phyloP scores from a whole-genome alignment of 2,888 invertebrate genomes.

The Mesochorus sp. region DNA sequence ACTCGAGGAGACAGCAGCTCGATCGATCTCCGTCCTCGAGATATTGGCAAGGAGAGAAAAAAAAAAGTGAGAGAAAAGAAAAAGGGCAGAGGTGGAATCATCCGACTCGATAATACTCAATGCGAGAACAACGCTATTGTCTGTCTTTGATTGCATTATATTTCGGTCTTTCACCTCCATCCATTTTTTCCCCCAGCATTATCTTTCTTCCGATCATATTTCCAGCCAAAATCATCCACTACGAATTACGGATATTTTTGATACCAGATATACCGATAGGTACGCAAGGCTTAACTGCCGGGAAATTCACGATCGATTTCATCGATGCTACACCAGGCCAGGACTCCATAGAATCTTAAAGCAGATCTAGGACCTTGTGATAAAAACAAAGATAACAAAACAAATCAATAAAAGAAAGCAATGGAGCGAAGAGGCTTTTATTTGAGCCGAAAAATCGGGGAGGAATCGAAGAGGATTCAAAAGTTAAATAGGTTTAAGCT shows the following conservation, averaged over 20 bases:
- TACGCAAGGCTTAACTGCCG: no score
- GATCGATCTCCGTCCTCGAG: constrained; percentile 49
- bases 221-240: constrained; percentile 16
- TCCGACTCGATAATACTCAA: constrained; percentile 17
- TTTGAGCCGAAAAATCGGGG: no score
- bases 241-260: constrained; percentile 7
- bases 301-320: neutral
- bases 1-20: constrained; percentile 28
- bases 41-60: constrained; percentile 17
- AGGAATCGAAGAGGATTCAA: no score
- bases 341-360: neutral
- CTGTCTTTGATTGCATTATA: constrained; percentile 53
- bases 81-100: neutral
- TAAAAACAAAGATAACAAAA: no score
- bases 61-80: neutral
- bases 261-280: neutral
- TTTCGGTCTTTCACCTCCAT: constrained; percentile 31
- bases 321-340: neutral
- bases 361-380: neutral
- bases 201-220: constrained; percentile 35
- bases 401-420: no score
- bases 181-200: constrained; percentile 10
- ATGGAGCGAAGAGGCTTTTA: no score
- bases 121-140: constrained; percentile 39
- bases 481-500: no score